phyloP scores from a whole-genome alignment of 2,888 invertebrate species.

The Cheilosia pagana region DNA sequence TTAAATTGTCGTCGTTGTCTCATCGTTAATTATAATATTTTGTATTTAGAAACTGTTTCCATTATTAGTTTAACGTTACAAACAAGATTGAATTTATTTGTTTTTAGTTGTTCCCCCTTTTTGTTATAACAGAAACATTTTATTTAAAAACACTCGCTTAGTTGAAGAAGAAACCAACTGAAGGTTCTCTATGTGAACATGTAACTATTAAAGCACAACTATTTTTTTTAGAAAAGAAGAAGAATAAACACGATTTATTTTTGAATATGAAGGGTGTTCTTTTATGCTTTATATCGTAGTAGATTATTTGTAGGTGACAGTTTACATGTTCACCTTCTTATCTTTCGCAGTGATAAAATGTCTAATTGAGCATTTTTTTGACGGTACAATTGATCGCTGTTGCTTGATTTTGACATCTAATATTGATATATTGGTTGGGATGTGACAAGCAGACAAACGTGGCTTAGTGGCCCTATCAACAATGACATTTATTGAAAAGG shows the following conservation, averaged over 20 bases:
- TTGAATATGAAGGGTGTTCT: constrained; percentile 15
- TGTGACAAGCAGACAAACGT: neutral
- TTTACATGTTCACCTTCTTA: neutral
- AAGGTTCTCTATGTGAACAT: constrained; percentile 12
- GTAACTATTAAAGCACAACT: constrained; percentile 29
- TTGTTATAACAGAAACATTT: neutral
- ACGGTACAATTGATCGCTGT: neutral
- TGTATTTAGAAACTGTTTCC: constrained; percentile 22
- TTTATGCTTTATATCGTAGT: neutral
- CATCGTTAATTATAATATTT: neutral
- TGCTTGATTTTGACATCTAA: constrained; percentile 4
- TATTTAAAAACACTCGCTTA: constrained; percentile 23
- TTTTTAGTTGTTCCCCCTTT: neutral
- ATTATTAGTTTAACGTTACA: constrained; percentile 31
- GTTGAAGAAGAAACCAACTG: constrained; percentile 11
- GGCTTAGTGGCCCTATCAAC: neutral
- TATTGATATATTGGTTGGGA: constrained; percentile 17
- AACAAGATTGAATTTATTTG: constrained; percentile 18
- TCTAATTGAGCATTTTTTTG: neutral
- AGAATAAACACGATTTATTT: constrained; percentile 63
- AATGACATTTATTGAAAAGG: no score
- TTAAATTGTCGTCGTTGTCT: constrained; percentile 19
- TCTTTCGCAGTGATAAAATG: constrained; percentile 2
- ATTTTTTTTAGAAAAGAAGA: constrained; percentile 10
- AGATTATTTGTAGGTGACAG: neutral